These are phyloP conservation scores for Fratercula arctica DNA, from an alignment of 2,797 vertebrate genomes.

Conservation along the genomic window DNA sequence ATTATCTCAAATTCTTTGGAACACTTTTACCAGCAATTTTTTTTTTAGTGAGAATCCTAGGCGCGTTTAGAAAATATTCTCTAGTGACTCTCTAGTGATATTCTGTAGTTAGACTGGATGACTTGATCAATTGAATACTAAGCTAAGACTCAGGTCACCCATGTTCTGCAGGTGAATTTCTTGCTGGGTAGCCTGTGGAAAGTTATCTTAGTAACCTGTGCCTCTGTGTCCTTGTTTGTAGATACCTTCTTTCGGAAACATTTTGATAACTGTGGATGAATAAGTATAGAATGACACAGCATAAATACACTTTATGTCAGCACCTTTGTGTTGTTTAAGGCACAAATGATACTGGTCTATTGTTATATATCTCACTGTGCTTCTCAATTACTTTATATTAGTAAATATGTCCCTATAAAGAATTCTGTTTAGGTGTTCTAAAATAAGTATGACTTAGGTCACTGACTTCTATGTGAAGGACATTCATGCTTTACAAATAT, in stretches of 20 bases:
- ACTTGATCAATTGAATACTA: background rate
- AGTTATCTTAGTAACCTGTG: background rate
- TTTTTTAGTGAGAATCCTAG: background rate
- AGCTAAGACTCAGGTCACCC: background rate
- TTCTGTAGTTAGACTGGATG: background rate
- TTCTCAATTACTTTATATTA: background rate
- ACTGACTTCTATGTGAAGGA: slow-evolving; percentile 39
- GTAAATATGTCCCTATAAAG: background rate
- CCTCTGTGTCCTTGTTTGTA: background rate
- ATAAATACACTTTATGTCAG: background rate
- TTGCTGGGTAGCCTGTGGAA: background rate
- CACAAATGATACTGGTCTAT: background rate
- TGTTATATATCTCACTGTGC: background rate
- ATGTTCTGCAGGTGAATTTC: background rate
- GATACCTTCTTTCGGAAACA: background rate
- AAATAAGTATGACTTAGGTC: slow-evolving; percentile 25
- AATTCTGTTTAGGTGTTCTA: background rate
- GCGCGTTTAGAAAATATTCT: background rate
- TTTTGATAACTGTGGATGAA: background rate
- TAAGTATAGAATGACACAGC: background rate
- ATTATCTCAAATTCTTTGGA: background rate
- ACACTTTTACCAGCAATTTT: background rate
- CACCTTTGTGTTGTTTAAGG: background rate
- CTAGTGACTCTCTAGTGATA: background rate
- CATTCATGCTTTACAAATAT: slow-evolving; percentile 30